Evolutionary conservation across 2,888 invertebrate genomes (phyloP).

Genomic region (Nomada fabriciana): DNA sequence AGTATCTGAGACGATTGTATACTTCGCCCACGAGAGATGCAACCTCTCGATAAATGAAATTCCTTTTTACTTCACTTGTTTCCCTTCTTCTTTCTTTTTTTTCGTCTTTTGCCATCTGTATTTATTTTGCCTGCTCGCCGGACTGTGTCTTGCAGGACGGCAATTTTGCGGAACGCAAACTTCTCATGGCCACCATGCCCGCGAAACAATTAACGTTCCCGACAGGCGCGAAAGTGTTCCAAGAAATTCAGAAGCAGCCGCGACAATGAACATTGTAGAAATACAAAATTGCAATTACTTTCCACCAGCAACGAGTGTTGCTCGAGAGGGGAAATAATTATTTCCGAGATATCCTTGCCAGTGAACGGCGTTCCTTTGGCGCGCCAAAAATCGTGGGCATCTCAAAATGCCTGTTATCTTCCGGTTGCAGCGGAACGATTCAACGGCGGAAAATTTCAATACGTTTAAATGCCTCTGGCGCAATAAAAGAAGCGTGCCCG

Average conservation of each 20-base stretch:
- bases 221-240: slow-evolving; percentile 69
- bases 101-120: too few relatives aligned
- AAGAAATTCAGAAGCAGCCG: slow-evolving; percentile 54
- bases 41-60: too few relatives aligned
- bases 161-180: slow-evolving; percentile 70
- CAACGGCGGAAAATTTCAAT: too few relatives aligned
- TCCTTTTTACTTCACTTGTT: too few relatives aligned
- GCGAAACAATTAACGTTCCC: slow-evolving; percentile 73
- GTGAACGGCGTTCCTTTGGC: not conserved
- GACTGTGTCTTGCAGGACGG: slow-evolving; percentile 29
- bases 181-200: slow-evolving; percentile 48
- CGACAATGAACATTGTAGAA: slow-evolving; percentile 29
- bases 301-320: not conserved
- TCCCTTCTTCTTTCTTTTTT: not conserved
- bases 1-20: too few relatives aligned
- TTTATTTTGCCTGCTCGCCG: not conserved
- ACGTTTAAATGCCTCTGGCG: too few relatives aligned
- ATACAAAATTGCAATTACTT: slow-evolving; percentile 40
- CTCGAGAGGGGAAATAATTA: not conserved
- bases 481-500: too few relatives aligned
- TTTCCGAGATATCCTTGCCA: slow-evolving; percentile 13
- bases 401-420: not conserved
- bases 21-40: too few relatives aligned
- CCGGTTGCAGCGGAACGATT: too few relatives aligned
- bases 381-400: not conserved